Evolutionary conservation across 2,113 vertebrate genomes (phyloP), one percentile per base, ranked within the genome.

Genomic region (Aegithalos caudatus): DNA sequence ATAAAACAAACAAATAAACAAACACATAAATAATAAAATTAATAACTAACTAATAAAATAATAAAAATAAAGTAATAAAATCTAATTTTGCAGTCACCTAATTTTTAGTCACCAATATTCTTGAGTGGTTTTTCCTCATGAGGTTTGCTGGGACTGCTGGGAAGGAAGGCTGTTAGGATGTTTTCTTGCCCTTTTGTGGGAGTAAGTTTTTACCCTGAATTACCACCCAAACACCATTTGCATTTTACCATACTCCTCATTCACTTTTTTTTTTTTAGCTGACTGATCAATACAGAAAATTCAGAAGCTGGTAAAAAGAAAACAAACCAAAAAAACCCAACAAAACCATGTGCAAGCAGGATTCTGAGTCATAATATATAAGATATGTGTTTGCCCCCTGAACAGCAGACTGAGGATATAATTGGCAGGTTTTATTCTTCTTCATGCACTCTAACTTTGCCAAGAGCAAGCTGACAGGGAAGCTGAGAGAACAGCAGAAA

Each of bases 401-500:
- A 94, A 81, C 69, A 60, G 72, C 69, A 95, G 69, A 71, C 56
- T 7, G 33, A 70, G 47, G 69, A 86, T 80, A 76, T 92, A 95
- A 95, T 86, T 90, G 88, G 76, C 53, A 85, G 47, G 78, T 67
- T 69, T 92, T 94, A 77, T 89, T 83, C 66, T 78, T 94, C 77
- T 88, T 92, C 83, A 71, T 64, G 80, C 77, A 84, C 56, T 94
- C 69, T 48, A 92, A 73, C 64, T 86, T 81, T 71, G 86, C 86
- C 92, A 91, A 93, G 56, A 97, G 83, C 60, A 86, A 88, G n/a
- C 64, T 77, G 76, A 70, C 56, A 78, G 84, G 70, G 53, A 90
- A 90, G 51, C 72, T 81, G 86, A 92, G 77, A 78, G 69, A 92
- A 62, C 17, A 71, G 72, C 81, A 79, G 33, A 66, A 88, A 44